A percentile compares a stretch with the other conserved stretches of the same genome.
These are phyloP conservation scores for Ceyx melanurus DNA, from an alignment of 2,113 vertebrate genomes.

Conservation along the genomic window DNA sequence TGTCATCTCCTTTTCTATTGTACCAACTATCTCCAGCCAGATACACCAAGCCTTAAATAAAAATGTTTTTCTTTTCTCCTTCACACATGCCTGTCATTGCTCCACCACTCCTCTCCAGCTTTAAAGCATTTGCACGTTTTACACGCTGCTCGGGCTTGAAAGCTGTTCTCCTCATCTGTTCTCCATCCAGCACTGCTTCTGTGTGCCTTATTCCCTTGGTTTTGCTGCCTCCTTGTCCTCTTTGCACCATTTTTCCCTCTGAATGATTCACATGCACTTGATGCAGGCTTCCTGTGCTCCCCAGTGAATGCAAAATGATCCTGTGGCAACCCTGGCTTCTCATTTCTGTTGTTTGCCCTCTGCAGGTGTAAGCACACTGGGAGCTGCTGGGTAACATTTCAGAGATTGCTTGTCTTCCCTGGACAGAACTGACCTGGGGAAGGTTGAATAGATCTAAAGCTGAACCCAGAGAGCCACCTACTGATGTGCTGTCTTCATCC, in stretches of 20 bases:
- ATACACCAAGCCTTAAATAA: neutral
- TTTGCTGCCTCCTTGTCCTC: neutral
- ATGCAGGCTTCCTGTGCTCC: neutral
- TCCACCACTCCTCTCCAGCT: fast-evolving
- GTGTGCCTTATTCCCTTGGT: neutral
- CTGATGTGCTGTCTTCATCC: neutral
- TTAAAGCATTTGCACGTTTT: neutral
- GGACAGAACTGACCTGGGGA: neutral
- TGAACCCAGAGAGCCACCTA: neutral
- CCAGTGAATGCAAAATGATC: neutral
- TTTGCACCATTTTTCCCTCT: neutral
- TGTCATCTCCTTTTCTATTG: neutral
- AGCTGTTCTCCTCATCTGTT: neutral
- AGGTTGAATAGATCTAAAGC: neutral
- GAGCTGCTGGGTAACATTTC: neutral
- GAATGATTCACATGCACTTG: fast-evolving
- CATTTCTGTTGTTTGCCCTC: neutral
- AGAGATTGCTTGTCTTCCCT: neutral
- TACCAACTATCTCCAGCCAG: neutral
- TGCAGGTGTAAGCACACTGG: neutral
- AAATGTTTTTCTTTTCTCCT: neutral
- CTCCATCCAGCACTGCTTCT: neutral
- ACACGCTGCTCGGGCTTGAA: neutral
- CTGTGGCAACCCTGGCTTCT: neutral
- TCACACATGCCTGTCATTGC: neutral